phyloP scores from a whole-genome alignment of 2,113 vertebrate species.

The Microtus montanus region DNA sequence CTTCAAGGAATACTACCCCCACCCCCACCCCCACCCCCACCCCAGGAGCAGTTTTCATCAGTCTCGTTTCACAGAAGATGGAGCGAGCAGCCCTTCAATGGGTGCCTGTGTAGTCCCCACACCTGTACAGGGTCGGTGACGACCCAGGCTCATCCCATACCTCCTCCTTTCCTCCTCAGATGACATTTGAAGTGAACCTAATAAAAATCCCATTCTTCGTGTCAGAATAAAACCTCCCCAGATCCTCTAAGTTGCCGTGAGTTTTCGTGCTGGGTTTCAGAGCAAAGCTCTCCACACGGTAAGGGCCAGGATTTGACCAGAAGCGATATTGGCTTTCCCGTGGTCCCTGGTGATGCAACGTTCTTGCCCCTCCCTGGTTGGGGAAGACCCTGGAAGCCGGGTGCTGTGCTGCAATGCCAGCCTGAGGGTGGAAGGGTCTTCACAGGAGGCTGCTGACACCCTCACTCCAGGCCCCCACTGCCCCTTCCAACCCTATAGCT shows the following conservation, averaged over 20 bases:
- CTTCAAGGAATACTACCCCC: not conserved
- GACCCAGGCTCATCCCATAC: not conserved
- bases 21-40: rapidly evolving
- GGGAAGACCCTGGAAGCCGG: not conserved
- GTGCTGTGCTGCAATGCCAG: rapidly evolving
- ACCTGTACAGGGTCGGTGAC: no score
- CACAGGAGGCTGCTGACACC: rapidly evolving
- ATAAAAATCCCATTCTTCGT: not conserved
- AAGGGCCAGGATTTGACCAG: not conserved
- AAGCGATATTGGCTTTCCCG: rapidly evolving
- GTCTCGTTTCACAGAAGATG: rapidly evolving
- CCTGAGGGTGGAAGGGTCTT: not conserved
- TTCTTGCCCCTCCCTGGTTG: not conserved
- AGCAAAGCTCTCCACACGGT: not conserved
- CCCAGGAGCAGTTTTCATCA: not conserved
- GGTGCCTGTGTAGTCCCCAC: not conserved
- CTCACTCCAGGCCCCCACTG: not conserved
- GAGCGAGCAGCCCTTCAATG: rapidly evolving
- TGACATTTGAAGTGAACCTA: not conserved
- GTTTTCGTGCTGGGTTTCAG: not conserved
- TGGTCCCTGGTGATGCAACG: not conserved
- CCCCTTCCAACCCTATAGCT: not conserved
- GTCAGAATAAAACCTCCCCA: not conserved
- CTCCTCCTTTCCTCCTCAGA: not conserved
- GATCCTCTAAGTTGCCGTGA: not conserved